Evolutionary conservation across 2,113 vertebrate genomes (phyloP), one percentile per base, ranked within the genome.

Genomic region (Atrichornis clamosus): DNA sequence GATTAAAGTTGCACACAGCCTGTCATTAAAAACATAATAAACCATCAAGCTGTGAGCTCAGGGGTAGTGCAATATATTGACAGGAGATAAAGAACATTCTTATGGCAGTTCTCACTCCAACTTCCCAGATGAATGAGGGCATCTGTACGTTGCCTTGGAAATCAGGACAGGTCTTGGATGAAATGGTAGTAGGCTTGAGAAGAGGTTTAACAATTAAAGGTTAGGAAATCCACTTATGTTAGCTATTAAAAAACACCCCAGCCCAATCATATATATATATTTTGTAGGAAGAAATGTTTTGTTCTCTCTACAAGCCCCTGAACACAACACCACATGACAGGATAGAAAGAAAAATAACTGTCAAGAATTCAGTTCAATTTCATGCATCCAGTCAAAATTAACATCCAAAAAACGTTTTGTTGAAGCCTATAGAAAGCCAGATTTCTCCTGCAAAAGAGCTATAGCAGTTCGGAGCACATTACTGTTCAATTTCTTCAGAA

Each of bases 221-320:
- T 64, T 11, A 67, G 55, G 23, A 84, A 93, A 96, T 37, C 30
- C 42, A 92, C 76, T 91, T 70, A 69, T 1, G 27, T 27, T 55
- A 35, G 59, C 24, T 90, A 60, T 35, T 74, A 70, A 69, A 68
- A 76, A 58, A 27, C 26, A 85, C 7, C 5, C 16, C 13, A 55
- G 78, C 11, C 11, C 1, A 3, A 46, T 26, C 23, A 1, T 9
- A 9, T 17, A 1, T 10, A 14, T 88, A n/a, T n/a, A n/a, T 80
- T 26, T 56, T 70, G 27, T 14, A 28, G 5, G 30, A 75, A 85
- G 10, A 44, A 82, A 53, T 17, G 3, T n/a, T 47, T 65, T 41
- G 33, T 52, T 74, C 24, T 56, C 23, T 27, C 78, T 67, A 53
- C 11, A 84, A 77, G 15, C 7, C 32, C 33, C 30, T 70, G 59